Evolutionary conservation across 1,140 invertebrate genomes (phyloP), one percentile per base, ranked within the genome.

Genomic region (Papilio aristodemus): DNA sequence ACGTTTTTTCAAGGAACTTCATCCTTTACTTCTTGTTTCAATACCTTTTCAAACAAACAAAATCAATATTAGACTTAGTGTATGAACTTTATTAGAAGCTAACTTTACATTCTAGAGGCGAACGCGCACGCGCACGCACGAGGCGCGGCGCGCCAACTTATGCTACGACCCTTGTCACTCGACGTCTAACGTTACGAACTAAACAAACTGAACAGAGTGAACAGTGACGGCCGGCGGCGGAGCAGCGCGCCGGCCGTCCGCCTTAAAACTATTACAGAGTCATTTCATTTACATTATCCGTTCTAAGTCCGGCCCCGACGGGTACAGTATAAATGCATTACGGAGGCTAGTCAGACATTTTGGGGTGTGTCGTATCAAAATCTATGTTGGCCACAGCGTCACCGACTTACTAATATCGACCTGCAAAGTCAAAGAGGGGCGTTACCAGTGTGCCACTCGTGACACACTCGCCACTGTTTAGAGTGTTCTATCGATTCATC

Each of bases 41-140:
- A 91, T 91, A 92, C 91, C 91, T 92, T 92, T 92, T 91, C 88
- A 92, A 92, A 92, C 89, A 92, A 92, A 92, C 90, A 92, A 92
- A 92, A 92, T 91, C 84, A 91, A 89, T 83, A 91, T 92, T 92
- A 92, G 91, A 92, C 87, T 91, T 90, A 85, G 80, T 86, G 83
- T 87, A 82, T 83, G 83, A 87, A 74, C 87, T 90, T 89, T 90
- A 88, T 90, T 90, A 90, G 73, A 81, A 50, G 72, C 83, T 88
- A 89, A 81, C 74, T 80, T 83, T 87, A 89, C 83, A 87, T 78
- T 71, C 86, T 88, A 89, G 81, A 83, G 85, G 83, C 83, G 72
- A 75, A 71, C 72, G 71, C 75, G 41, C 74, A 74, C 84, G 71
- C 59, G 38, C 74, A 74, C 84, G 71, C 59, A 36, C 25, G 68